These are phyloP conservation scores for Cydia amplana DNA, from an alignment of 1,140 invertebrate genomes.

Conservation along the genomic window DNA sequence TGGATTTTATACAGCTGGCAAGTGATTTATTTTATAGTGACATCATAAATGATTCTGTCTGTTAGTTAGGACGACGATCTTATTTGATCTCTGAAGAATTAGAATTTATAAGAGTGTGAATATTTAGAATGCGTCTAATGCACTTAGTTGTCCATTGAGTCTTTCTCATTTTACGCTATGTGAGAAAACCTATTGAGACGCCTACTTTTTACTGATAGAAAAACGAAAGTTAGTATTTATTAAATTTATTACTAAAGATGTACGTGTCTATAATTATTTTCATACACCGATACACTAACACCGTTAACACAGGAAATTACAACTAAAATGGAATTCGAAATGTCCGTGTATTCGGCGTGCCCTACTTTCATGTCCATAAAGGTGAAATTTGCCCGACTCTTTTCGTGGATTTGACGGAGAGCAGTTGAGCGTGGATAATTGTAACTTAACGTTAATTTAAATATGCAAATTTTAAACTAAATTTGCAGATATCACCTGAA, in stretches of 20 bases:
- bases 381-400: not conserved
- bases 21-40: not conserved
- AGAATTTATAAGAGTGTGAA: too few species aligned
- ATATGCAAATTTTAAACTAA: not conserved
- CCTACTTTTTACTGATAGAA: too few species aligned
- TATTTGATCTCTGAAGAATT: too few species aligned
- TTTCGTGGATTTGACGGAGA: not conserved
- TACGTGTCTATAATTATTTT: too few species aligned
- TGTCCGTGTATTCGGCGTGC: conserved; percentile 2
- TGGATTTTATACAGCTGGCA: not conserved
- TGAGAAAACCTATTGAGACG: too few species aligned
- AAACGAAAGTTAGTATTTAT: too few species aligned
- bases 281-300: not conserved
- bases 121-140: too few species aligned
- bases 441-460: conserved; percentile 5
- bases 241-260: too few species aligned
- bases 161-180: too few species aligned
- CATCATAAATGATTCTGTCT: too few species aligned
- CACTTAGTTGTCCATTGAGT: too few species aligned
- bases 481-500: not conserved
- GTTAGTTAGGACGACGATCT: too few species aligned
- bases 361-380: conserved; percentile 5
- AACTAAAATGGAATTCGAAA: not conserved
- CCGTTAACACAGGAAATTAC: not conserved
- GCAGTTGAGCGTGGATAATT: conserved; percentile 12